Base-by-base conservation (phyloP, 2,888 invertebrate species). In the Pegoplata infirma region DNA sequence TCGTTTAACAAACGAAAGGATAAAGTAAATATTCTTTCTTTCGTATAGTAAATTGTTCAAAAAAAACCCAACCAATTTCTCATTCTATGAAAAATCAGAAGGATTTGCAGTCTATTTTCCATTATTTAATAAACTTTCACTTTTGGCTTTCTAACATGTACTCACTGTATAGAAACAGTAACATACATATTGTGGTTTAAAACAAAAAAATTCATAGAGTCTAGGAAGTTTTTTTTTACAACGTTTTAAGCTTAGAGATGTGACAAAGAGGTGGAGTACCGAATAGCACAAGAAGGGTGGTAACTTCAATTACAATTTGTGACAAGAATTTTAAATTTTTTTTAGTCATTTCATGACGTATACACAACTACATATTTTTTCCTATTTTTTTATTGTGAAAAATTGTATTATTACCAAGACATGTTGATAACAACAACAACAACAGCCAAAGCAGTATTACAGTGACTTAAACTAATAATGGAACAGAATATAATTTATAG, bases 281-380 rank as follows among this genome's bases (percentile, higher is more conserved):
- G 21, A n/a, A 5, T n/a, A n/a, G 16, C 14, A 16, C 17, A 28
- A 5, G 32, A 16, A 7, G 25, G 36, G 8, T 44, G 25, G 36
- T 46, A 61, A 66, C 78, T 78, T 61, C 78, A 74, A 74, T 78
- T 73, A 64, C 53, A 59, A 55, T 53, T 51, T 79, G 78, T 74
- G 78, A 79, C 74, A 74, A 40, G 69, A 79, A 79, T 79, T 75
- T 74, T 40, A 59, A 78, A 71, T 71, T 69, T 32, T 25, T 74
- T 16, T 21, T 61, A 49, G 51, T 49, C 66, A 74, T 74, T 77
- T 69, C 47, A 49, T 59, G 49, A 46, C 25, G 19, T n/a, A 4
- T 7, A n/a, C 5, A 21, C n/a, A 21, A n/a, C 44, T 61, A n/a
- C n/a, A n/a, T n/a, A 40, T 17, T 53, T 53, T 66, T 53, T 40